A percentile compares a stretch with the other conserved stretches of the same genome.
Conservation (phyloP, 2,113 vertebrate species). For the Psephotus haematonotus region DNA sequence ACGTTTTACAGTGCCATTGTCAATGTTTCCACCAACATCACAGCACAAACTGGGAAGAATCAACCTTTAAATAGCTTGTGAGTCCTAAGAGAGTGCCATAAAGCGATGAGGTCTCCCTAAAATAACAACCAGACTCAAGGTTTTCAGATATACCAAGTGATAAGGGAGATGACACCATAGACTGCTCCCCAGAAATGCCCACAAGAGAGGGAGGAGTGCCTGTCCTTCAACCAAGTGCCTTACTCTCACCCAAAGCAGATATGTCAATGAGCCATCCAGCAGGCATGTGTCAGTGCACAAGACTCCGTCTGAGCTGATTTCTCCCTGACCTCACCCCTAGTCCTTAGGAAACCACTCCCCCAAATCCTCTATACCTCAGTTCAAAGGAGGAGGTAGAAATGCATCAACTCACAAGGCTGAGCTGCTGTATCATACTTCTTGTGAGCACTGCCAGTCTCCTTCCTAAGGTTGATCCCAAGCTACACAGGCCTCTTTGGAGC, state of each 20-base stretch:
- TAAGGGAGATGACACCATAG: neutral
- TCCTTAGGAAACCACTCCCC: neutral
- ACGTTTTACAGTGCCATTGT: neutral
- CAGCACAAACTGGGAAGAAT: neutral
- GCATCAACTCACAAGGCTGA: neutral
- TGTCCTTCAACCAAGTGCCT: neutral
- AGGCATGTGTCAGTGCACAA: neutral
- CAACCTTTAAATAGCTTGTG: neutral
- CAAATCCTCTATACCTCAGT: neutral
- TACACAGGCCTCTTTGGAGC: neutral
- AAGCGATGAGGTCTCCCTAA: neutral
- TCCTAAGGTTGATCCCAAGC: neutral
- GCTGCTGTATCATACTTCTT: neutral
- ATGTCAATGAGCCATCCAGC: neutral
- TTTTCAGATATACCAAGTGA: neutral
- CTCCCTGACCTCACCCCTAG: neutral
- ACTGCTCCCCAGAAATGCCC: neutral
- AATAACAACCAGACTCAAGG: neutral
- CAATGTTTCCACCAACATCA: neutral
- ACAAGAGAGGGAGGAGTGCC: rapidly evolving
- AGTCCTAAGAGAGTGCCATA: neutral
- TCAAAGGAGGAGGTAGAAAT: neutral
- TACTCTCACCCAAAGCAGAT: neutral
- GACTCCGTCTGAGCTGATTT: neutral
- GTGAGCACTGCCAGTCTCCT: neutral